Percentiles rank a stretch among this genome's conserved stretches.
Evolutionary conservation across 2,888 invertebrate species (phyloP).

Genomic region (Ceraclea dissimilis): DNA sequence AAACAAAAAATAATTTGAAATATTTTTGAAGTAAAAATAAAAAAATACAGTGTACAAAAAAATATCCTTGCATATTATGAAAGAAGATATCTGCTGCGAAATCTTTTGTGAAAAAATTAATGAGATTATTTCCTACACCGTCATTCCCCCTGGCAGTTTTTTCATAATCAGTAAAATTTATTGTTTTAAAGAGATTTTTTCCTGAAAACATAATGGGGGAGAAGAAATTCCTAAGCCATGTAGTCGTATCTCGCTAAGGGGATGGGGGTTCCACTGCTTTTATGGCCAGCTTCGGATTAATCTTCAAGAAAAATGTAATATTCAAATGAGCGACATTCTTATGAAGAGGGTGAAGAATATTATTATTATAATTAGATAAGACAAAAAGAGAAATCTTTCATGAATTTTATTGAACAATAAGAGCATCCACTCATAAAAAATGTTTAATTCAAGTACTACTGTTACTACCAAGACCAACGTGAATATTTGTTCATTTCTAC

Average conservation of each 20-base stretch:
- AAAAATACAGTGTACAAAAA: no score
- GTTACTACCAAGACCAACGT: no score
- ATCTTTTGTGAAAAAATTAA: no score
- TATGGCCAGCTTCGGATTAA: conserved; percentile 52
- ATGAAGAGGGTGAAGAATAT: conserved; percentile 30
- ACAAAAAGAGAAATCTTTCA: neutral
- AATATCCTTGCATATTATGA: no score
- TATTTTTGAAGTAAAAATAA: no score
- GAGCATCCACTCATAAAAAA: no score
- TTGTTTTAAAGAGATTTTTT: conserved; percentile 18
- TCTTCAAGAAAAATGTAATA: conserved; percentile 52
- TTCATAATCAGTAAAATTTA: conserved; percentile 16
- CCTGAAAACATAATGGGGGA: conserved; percentile 45
- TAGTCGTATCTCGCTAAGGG: conserved; percentile 39
- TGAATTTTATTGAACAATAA: no score
- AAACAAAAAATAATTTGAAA: no score
- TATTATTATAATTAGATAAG: neutral
- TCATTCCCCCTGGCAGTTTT: conserved; percentile 3
- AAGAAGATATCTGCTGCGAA: no score
- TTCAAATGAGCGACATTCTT: conserved; percentile 50
- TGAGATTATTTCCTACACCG: no score
- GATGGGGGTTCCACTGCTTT: conserved; percentile 46
- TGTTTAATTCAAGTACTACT: no score
- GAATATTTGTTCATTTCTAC: no score
- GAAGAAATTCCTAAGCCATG: conserved; percentile 49